Base-by-base conservation (phyloP, 2,888 invertebrate species). In the Chymomyza procnemis region DNA sequence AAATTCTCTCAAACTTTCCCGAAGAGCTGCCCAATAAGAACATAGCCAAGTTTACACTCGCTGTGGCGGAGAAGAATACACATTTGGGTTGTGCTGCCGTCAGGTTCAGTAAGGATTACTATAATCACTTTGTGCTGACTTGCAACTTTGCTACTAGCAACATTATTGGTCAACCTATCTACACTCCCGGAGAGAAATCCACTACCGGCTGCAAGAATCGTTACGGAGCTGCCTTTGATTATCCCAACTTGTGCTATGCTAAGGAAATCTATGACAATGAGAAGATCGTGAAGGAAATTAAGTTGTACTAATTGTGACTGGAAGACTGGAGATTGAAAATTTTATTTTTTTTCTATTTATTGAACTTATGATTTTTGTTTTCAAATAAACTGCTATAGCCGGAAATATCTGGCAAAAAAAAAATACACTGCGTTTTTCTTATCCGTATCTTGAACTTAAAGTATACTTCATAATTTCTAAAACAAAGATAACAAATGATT, bases 201-300 rank as follows among this genome's bases (percentile, higher is more conserved):
- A 71, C 75, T 21, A 55, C 66, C 0, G 79, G 79, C 6, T 80
- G 80, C 65, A 77, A 63, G 66, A 80, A 79, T 57, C 79, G 79
- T 6, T 79, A 76, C 64, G 80, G 80, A 1, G 76, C 77, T 8
- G 82, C 77, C 46, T 76, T 77, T 18, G 79, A 79, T 34, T 80
- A 75, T 34, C 80, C 78, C 50, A 80, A 75, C 61, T 67, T 79
- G 52, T 79, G 79, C 67, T 76, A 65, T n/a, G 75, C 80, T 52
- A 76, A 78, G 66, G 80, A 80, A 64, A 80, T 79, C 57, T 79
- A 80, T 48, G 80, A 79, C 66, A 79, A 79, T 30, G 80, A 80
- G 5, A 75, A 71, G 66, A 19, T 79, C 6, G 54, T 75, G 1
- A 5, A 64, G 3, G 73, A 79, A 4, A 75, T 73, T 12, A 78